Base-by-base conservation (phyloP, 2,797 vertebrate species). In the Muscicapa comitata region DNA sequence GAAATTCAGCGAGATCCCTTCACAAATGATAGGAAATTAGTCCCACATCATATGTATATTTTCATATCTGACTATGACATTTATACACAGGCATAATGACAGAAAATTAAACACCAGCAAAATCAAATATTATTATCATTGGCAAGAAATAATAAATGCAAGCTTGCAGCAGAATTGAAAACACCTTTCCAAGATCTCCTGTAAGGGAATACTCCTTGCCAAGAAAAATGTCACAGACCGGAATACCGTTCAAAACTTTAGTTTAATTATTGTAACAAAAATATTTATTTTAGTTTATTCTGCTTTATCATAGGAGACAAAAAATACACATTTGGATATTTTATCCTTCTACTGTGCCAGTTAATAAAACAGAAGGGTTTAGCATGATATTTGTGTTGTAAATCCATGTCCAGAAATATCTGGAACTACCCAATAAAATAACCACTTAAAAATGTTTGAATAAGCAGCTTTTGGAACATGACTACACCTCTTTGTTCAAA, bases 221-320 rank as follows among this genome's bases (percentile, higher is more conserved):
- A 99, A 98, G 95, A 98, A 95, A 98, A 98, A 98, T 98, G 98
- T 95, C 98, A 98, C 57, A 53, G 75, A 59, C 90, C 21, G 24
- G 82, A 94, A 94, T 53, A 82, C 42, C 73, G 94, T 84, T 96
- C 90, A 94, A 94, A 97, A 92, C 87, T 92, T 86, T 48, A 89
- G 92, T 88, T 96, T 95, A 94, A 95, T 94, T 96, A 95, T 76
- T 88, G 62, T 20, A 96, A 94, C 59, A 91, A 95, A 97, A 96
- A 92, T 88, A 86, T 95, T 97, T 95, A 88, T 86, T 94, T 90
- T 94, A 87, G 55, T 83, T 93, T 76, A 63, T 94, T 90, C 73
- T 93, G 71, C 51, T 94, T 94, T 95, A 86, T 93, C 80, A 77
- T 42, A 80, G 55, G 57, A 93, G 85, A 90, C 74, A 85, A 92